Percentiles rank a stretch among this genome's conserved stretches.
phyloP scores from a whole-genome alignment of 2,888 invertebrate species.

The Schizaphis graminum region DNA sequence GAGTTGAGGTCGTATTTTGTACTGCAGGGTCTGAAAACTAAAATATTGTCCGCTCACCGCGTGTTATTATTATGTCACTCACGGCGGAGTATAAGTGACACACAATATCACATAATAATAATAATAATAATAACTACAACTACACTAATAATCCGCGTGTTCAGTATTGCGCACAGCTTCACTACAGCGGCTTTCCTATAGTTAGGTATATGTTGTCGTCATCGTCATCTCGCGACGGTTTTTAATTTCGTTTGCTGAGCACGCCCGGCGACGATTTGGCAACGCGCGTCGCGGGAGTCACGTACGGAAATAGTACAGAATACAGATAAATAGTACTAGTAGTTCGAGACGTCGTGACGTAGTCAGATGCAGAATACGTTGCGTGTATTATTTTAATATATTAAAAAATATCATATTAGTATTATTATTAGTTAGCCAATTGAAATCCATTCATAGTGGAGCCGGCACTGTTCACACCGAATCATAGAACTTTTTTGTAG shows the following conservation, averaged over 20 bases:
- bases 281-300: neutral
- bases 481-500: neutral
- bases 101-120: conserved; percentile 3
- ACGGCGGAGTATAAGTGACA: neutral
- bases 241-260: neutral
- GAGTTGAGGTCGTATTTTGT: conserved; percentile 5
- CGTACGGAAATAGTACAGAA: conserved; percentile 27
- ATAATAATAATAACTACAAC: neutral
- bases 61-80: conserved; percentile 1
- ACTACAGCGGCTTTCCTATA: neutral
- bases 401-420: neutral
- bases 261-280: conserved; percentile 33
- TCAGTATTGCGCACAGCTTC: neutral
- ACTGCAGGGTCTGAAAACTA: neutral
- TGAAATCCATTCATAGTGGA: neutral
- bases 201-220: neutral
- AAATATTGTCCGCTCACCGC: conserved; percentile 18
- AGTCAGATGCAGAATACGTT: neutral
- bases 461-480: neutral
- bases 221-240: neutral
- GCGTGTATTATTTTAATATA: neutral
- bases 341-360: conserved; percentile 3
- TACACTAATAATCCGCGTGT: neutral
- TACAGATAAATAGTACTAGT: neutral
- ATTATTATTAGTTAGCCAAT: neutral